Base-by-base conservation (phyloP, 2,888 invertebrate species). In the Apocheima hispidaria region DNA sequence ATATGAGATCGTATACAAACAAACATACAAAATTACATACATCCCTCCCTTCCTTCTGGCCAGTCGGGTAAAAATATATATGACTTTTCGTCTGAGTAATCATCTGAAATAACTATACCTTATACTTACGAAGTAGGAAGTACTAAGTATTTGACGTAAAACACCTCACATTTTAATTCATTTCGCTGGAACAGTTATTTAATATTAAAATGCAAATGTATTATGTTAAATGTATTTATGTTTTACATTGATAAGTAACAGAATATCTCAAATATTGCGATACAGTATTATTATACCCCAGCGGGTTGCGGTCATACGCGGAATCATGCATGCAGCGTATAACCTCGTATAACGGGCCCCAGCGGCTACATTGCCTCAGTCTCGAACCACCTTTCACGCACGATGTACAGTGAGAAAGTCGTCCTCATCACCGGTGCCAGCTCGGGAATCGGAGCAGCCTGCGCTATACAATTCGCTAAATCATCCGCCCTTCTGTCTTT, bases 381-480 rank as follows among this genome's bases (percentile, higher is more conserved):
- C 66, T 55, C 41, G n/a, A 38, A n/a, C 57, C 56, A 57, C 49
- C 55, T 18, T 1, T 59, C 48, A 51, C 40, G 48, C 59, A 74
- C 67, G 63, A 90, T 90, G 90, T 78, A 81, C 72, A 56, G 57
- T 14, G 72, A 82, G 49, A 88, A 88, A 84, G 89, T 90, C 33
- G 84, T 90, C 21, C 63, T 90, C 46, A 76, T 90, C 49, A 90
- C 90, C 2, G 90, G 90, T 3, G 88, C 88, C 9, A 88, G 89
- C 65, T 82, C 88, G 2, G 91, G 91, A 2, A 88, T 91, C 41
- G 91, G 91, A 16, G 86, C 88, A 3, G 78, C 82, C 10, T 84
- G 84, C 60, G 87, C 91, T 1, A 3, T 83, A 10, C 69, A 70
- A 35, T 89, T 91, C 53, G 88, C 90, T 0, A 79, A 81, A 50